Conservation (phyloP, 1,140 invertebrate species). For the Planococcus citri region DNA sequence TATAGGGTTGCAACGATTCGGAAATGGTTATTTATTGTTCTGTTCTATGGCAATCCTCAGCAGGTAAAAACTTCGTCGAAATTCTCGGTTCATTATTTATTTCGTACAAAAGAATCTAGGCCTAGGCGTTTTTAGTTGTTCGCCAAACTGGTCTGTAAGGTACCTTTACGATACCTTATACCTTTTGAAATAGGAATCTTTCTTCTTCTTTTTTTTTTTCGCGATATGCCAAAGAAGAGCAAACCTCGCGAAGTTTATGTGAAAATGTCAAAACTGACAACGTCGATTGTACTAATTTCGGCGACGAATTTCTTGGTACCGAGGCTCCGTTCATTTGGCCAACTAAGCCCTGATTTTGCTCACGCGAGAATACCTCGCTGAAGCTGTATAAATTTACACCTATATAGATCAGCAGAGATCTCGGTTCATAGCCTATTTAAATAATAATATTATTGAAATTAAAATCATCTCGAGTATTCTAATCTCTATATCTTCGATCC, state of each 20-base stretch:
- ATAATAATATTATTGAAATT: no score
- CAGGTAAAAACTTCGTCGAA: neutral
- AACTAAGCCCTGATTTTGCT: no score
- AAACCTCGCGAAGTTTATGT: neutral
- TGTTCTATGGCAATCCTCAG: neutral
- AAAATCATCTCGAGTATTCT: no score
- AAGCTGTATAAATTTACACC: no score
- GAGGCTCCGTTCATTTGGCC: neutral
- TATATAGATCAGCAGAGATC: no score
- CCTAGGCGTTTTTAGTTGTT: conserved; percentile 5
- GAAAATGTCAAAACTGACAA: neutral
- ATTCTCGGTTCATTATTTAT: neutral
- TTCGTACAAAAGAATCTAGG: conserved; percentile 1
- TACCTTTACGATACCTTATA: no score
- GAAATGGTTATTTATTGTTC: conserved; percentile 18
- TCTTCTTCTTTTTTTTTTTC: neutral
- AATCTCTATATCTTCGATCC: no score
- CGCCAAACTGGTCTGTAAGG: conserved; percentile 9
- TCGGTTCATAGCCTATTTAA: no score
- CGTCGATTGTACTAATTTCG: neutral
- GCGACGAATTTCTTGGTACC: neutral
- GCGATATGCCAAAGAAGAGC: neutral
- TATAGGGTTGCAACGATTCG: conserved; percentile 11
- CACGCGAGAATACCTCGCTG: no score
- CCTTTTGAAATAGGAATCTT: conserved; percentile 9